A percentile compares a stretch with the other conserved stretches of the same genome.
phyloP scores from a whole-genome alignment of 1,140 invertebrate species.

The Acromyrmex charruanus region DNA sequence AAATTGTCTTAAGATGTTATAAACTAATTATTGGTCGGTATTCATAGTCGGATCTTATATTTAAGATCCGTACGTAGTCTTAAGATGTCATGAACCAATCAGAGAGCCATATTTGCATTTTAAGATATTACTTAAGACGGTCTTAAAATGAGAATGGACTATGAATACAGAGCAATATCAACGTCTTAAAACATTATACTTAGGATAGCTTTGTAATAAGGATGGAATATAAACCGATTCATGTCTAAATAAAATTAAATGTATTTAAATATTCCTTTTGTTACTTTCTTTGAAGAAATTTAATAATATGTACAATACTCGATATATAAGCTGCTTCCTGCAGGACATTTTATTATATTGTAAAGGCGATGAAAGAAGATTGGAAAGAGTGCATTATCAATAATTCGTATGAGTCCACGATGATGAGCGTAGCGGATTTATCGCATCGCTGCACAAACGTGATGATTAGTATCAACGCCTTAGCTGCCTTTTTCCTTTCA shows the following conservation, averaged over 20 bases:
- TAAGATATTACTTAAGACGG: too few relatives aligned
- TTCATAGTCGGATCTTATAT: too few relatives aligned
- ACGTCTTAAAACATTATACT: too few relatives aligned
- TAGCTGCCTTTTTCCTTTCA: slow-evolving; percentile 39
- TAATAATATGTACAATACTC: background rate
- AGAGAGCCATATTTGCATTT: too few relatives aligned
- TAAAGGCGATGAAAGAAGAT: slow-evolving; percentile 31
- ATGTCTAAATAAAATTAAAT: background rate
- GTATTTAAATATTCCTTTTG: background rate
- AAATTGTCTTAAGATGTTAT: too few relatives aligned
- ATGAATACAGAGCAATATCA: too few relatives aligned
- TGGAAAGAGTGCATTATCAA: slow-evolving; percentile 39
- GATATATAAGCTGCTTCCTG: slow-evolving; percentile 21
- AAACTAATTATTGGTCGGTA: too few relatives aligned
- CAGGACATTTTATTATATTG: slow-evolving; percentile 46
- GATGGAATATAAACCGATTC: too few relatives aligned
- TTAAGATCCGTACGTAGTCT: too few relatives aligned
- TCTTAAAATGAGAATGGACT: too few relatives aligned
- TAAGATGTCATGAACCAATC: too few relatives aligned
- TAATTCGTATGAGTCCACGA: slow-evolving; percentile 8
- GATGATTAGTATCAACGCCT: slow-evolving; percentile 28
- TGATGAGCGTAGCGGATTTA: slow-evolving; percentile 13
- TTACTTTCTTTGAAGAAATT: background rate
- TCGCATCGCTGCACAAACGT: slow-evolving; percentile 29
- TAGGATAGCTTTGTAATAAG: too few relatives aligned